These are phyloP conservation scores for Gallinago jamesoni DNA, from an alignment of 2,113 vertebrate genomes.

Conservation along the genomic window DNA sequence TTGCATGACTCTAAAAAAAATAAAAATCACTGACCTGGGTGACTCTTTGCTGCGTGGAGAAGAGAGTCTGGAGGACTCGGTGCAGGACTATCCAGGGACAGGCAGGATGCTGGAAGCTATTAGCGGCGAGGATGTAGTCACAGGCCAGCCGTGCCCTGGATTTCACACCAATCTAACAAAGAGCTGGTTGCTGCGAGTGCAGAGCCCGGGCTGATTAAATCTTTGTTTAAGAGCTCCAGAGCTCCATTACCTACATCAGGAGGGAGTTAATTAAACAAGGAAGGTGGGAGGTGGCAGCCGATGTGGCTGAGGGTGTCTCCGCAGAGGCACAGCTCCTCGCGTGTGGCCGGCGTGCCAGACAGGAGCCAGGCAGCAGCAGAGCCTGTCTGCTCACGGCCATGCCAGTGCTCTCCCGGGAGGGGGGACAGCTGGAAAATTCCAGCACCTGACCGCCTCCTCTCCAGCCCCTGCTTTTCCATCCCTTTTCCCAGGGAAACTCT, in stretches of 20 bases:
- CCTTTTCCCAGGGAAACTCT: neutral
- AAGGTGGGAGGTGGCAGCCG: constrained; percentile 31
- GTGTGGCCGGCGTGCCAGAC: neutral
- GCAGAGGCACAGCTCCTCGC: neutral
- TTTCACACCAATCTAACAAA: constrained; percentile 53
- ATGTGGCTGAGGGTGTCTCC: neutral
- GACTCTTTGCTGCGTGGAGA: neutral
- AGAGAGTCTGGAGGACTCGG: neutral
- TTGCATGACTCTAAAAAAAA: constrained; percentile 18
- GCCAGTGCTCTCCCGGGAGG: neutral
- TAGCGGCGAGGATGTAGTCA: neutral
- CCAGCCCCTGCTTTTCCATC: neutral
- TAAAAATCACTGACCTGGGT: neutral
- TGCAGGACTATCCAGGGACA: neutral
- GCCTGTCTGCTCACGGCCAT: rapidly evolving
- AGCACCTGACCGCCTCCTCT: neutral
- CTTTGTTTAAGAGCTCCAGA: constrained; percentile 60
- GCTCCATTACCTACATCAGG: constrained; percentile 24
- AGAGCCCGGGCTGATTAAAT: constrained; percentile 36
- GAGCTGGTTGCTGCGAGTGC: neutral
- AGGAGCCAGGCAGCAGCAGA: rapidly evolving
- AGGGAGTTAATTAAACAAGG: constrained; percentile 60
- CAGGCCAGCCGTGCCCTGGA: neutral
- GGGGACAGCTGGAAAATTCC: neutral
- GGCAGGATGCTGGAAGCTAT: neutral